Conservation (phyloP, 2,113 vertebrate genomes). For the Smithornis capensis region DNA sequence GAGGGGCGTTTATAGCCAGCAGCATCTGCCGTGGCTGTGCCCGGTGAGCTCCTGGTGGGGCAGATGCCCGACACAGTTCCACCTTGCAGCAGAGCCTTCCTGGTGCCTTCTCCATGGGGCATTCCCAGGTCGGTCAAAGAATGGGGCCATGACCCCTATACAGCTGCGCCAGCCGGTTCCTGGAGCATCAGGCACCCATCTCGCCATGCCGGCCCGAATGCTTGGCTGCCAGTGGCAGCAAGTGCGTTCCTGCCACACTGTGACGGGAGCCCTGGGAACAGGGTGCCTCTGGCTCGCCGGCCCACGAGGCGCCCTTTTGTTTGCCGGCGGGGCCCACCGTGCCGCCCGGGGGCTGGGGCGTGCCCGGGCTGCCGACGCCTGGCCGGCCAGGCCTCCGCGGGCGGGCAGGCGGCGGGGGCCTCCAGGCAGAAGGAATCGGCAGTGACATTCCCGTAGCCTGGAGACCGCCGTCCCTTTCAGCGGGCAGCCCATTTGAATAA, state of each 20-base stretch:
- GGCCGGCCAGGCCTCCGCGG: neutral
- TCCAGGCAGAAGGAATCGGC: slow-evolving; percentile 72
- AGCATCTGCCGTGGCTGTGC: neutral
- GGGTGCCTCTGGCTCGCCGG: neutral
- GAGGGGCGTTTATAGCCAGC: neutral
- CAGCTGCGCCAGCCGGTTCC: neutral
- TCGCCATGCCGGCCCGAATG: accelerated
- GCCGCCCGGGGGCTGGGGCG: neutral
- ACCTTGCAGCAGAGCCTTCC: neutral
- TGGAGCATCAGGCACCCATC: neutral
- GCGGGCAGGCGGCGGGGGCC: slow-evolving; percentile 17
- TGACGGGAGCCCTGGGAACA: slow-evolving; percentile 14
- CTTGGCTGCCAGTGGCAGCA: neutral
- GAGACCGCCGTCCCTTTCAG: slow-evolving; percentile 72
- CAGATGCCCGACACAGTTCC: neutral
- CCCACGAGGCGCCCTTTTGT: slow-evolving; percentile 7
- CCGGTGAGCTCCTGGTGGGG: neutral
- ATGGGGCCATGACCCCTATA: accelerated
- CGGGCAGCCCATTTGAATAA: slow-evolving; percentile 72
- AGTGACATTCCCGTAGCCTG: slow-evolving; percentile 74
- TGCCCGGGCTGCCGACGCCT: slow-evolving; percentile 28
- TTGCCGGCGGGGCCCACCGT: neutral
- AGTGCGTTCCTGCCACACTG: neutral
- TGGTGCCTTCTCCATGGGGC: neutral
- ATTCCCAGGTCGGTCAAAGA: neutral